These are phyloP conservation scores for Chaitophorus viminalis DNA, from an alignment of 2,888 invertebrate species.

Conservation along the genomic window DNA sequence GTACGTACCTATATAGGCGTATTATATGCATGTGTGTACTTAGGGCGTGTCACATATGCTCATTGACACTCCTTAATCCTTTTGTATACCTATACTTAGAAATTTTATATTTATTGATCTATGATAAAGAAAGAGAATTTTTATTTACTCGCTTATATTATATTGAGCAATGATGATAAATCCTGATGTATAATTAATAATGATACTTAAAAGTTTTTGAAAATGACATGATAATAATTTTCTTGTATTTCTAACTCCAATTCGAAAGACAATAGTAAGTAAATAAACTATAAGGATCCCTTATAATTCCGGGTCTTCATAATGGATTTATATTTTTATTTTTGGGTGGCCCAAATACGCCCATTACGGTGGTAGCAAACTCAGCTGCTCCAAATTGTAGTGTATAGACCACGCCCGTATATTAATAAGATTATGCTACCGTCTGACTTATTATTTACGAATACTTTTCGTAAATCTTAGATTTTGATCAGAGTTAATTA, in stretches of 20 bases:
- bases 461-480: neutral
- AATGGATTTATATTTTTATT: neutral
- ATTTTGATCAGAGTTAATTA: neutral
- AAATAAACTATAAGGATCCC: neutral
- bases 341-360: neutral
- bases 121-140: neutral
- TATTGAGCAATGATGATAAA: neutral
- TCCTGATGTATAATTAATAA: neutral
- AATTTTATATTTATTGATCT: neutral
- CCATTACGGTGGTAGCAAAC: neutral
- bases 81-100: neutral
- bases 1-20: neutral
- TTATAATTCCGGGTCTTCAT: neutral
- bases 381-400: neutral
- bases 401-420: neutral
- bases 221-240: neutral
- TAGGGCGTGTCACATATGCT: neutral
- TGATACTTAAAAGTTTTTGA: neutral
- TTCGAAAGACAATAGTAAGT: neutral
- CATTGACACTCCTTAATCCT: constrained; percentile 5
- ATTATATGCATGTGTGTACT: no score
- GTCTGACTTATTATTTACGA: neutral
- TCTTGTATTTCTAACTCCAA: neutral
- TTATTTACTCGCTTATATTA: neutral
- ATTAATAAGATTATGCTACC: neutral